Percentiles rank a stretch among this genome's conserved stretches.
These are phyloP conservation scores for Sthenelais limicola DNA, from an alignment of 2,888 invertebrate genomes.

Conservation along the genomic window DNA sequence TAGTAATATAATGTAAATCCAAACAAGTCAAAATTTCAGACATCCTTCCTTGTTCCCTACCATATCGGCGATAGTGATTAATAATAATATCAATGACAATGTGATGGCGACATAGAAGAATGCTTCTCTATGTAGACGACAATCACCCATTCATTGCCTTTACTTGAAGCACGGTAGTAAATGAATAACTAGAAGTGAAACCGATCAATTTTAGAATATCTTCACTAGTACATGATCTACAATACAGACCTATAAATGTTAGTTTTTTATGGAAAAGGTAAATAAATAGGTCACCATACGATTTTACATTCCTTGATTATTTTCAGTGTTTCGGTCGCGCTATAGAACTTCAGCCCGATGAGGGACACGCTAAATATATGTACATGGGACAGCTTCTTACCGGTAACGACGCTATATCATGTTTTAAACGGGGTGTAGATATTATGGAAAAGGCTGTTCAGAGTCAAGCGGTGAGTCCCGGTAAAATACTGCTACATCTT, in stretches of 20 bases:
- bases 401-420: constrained; percentile 70
- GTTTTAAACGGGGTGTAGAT: constrained; percentile 72
- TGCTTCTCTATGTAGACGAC: no score
- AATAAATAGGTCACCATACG: not conserved
- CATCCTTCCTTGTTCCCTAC: no score
- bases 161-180: no score
- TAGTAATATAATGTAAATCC: no score
- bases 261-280: not conserved
- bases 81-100: no score
- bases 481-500: not conserved
- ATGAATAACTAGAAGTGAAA: no score
- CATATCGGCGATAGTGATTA: no score
- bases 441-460: constrained; percentile 63
- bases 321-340: constrained; percentile 69
- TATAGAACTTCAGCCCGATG: constrained; percentile 69
- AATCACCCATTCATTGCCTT: no score
- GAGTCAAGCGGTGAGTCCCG: not conserved
- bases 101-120: no score
- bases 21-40: no score
- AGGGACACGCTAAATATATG: constrained; percentile 73
- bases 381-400: constrained; percentile 72
- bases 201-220: no score
- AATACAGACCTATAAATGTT: not conserved
- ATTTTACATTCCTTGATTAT: not conserved
- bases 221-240: no score